Conservation (phyloP, 23 tunicate species). For the Clavelina lepadiformis region DNA sequence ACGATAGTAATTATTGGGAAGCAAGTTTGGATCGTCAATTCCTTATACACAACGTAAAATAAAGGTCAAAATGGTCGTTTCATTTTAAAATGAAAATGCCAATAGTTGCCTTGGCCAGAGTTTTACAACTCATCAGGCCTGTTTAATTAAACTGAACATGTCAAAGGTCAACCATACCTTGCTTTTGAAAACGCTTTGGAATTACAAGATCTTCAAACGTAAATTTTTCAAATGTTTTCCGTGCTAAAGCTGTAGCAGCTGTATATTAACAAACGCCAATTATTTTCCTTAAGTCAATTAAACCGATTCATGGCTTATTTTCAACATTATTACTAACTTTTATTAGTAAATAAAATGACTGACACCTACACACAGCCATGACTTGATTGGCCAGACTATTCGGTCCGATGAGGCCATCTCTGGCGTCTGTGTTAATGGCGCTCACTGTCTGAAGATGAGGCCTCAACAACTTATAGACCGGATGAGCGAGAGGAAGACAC, state of each 20-base stretch:
- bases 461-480: constrained; percentile 66
- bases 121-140: no score
- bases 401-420: constrained; percentile 26
- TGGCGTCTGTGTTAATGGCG: constrained; percentile 56
- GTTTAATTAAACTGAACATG: no score
- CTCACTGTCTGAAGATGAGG: constrained; percentile 67
- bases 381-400: constrained; percentile 25
- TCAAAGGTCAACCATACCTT: constrained; percentile 43
- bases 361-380: constrained; percentile 46
- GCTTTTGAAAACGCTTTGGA: constrained; percentile 45
- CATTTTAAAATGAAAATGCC: no score
- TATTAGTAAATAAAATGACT: no score
- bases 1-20: constrained; percentile 57
- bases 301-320: no score
- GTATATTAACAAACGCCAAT: no score
- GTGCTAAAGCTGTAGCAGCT: constrained; percentile 36
- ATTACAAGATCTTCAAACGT: constrained; percentile 41
- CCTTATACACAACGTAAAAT: constrained; percentile 6
- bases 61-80: neutral
- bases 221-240: constrained; percentile 25
- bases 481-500: constrained; percentile 53
- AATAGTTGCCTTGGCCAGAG: no score
- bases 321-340: neutral
- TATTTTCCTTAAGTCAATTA: no score
- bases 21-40: constrained; percentile 25